Conservation (phyloP, 1,140 invertebrate species). For the Cryptotermes secundus region DNA sequence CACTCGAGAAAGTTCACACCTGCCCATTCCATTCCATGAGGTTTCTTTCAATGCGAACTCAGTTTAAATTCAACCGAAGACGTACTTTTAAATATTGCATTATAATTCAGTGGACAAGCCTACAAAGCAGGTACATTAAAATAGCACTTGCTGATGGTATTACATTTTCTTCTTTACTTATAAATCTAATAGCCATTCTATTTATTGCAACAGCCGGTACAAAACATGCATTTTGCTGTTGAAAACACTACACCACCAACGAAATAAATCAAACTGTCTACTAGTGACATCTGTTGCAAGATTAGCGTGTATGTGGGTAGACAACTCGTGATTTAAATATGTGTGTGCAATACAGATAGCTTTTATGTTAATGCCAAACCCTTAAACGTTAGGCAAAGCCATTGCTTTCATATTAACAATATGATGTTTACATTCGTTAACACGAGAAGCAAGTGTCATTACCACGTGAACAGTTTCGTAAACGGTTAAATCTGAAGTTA, state of each 20-base stretch:
- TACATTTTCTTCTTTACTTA: not conserved
- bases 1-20: no score
- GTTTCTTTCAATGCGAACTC: no score
- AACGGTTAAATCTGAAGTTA: no score
- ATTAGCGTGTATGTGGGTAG: not conserved
- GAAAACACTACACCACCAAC: not conserved
- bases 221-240: not conserved
- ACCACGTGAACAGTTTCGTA: no score
- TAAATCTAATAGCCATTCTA: not conserved
- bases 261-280: not conserved
- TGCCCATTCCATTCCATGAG: no score
- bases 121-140: conserved; percentile 1
- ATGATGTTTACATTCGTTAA: no score
- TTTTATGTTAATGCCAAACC: not conserved
- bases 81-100: not conserved
- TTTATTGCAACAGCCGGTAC: not conserved
- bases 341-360: not conserved
- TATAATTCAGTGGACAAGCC: not conserved
- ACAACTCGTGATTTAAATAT: conserved; percentile 9
- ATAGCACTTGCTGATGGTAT: conserved; percentile 1
- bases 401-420: not conserved
- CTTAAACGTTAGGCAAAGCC: not conserved
- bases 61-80: not conserved
- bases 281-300: not conserved
- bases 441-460: no score